phyloP scores from a whole-genome alignment of 1,140 invertebrate species.

The Battus philenor region DNA sequence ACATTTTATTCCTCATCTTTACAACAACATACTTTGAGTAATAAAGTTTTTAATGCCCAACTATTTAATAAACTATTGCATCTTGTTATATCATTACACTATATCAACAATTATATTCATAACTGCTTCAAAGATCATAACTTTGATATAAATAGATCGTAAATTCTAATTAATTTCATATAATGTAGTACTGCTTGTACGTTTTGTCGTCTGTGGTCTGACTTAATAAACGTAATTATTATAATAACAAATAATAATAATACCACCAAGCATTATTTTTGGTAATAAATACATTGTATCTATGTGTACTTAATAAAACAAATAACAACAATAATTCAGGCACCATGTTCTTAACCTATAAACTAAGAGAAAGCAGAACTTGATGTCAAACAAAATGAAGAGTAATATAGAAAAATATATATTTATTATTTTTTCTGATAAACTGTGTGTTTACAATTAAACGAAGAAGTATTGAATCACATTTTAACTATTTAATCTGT shows the following conservation, averaged over 20 bases:
- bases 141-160: no score
- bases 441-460: no score
- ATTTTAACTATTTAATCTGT: no score
- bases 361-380: constrained; percentile 6
- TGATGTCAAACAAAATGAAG: constrained; percentile 5
- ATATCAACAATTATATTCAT: constrained; percentile 19
- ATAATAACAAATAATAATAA: constrained; percentile 3
- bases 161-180: neutral
- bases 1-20: constrained; percentile 54
- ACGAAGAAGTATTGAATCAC: no score
- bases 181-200: neutral
- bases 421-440: no score
- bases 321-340: constrained; percentile 21
- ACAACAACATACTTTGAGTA: constrained; percentile 66
- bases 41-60: constrained; percentile 66
- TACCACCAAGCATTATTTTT: neutral
- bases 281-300: constrained; percentile 1
- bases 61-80: constrained; percentile 61
- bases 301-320: constrained; percentile 1
- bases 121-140: constrained; percentile 5
- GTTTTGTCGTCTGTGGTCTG: constrained; percentile 1
- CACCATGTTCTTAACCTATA: constrained; percentile 24
- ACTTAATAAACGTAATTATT: neutral
- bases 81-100: constrained; percentile 46
- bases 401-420: constrained; percentile 6